Percentiles rank a stretch among this genome's conserved stretches.
These are phyloP conservation scores for Geotrupes spiniger DNA, from an alignment of 2,888 invertebrate genomes.

Conservation along the genomic window DNA sequence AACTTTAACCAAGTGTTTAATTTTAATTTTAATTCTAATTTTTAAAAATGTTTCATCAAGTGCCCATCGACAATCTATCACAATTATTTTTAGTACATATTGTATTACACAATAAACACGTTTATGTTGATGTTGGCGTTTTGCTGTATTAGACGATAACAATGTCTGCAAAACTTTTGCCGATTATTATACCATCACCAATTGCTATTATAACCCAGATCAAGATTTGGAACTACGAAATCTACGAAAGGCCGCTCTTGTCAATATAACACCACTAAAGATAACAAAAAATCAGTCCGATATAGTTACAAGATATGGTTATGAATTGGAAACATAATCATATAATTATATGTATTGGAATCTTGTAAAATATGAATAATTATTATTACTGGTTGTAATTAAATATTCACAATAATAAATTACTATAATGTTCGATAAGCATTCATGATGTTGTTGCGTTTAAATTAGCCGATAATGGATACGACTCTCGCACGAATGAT, in stretches of 20 bases:
- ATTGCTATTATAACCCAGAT: conserved; percentile 33
- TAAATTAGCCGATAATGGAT: conserved; percentile 51
- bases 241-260: too few species aligned
- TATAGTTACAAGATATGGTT: conserved; percentile 44
- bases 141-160: conserved; percentile 16
- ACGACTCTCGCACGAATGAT: conserved; percentile 38
- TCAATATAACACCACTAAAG: too few species aligned
- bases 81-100: too few species aligned
- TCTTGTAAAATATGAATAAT: too few species aligned
- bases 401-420: too few species aligned
- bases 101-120: too few species aligned
- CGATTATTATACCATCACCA: conserved; percentile 30
- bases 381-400: not conserved
- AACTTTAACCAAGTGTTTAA: too few species aligned
- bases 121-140: too few species aligned
- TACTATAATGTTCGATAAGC: not conserved
- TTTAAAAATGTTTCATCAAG: too few species aligned
- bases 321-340: conserved; percentile 40
- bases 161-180: conserved; percentile 28
- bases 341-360: too few species aligned
- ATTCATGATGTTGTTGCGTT: conserved; percentile 26
- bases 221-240: conserved; percentile 20
- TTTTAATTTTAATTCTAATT: too few species aligned
- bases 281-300: conserved; percentile 39
- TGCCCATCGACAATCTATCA: too few species aligned